Percentiles rank a stretch among this genome's conserved stretches.
Conservation (phyloP, 2,888 invertebrate species). For the Craniophora ligustri region DNA sequence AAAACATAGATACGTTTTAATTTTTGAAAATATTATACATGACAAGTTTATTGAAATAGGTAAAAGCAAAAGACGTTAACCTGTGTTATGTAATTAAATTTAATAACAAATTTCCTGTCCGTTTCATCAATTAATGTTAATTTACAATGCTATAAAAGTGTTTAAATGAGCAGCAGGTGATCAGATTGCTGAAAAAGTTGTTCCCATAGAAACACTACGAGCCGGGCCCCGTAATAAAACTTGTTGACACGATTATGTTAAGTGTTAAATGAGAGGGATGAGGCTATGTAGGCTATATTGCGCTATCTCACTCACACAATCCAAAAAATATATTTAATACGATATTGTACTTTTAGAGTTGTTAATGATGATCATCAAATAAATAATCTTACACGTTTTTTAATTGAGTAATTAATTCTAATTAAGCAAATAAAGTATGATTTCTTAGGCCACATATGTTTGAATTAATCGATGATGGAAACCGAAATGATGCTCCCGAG, state of each 20-base stretch:
- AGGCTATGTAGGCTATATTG: background rate
- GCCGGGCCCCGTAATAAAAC: background rate
- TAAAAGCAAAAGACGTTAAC: slow-evolving; percentile 30
- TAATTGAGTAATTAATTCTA: slow-evolving; percentile 15
- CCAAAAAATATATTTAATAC: background rate
- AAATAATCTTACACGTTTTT: slow-evolving; percentile 26
- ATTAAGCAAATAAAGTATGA: slow-evolving; percentile 6
- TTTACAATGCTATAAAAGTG: slow-evolving; percentile 48
- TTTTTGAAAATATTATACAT: slow-evolving; percentile 15
- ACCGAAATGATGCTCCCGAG: background rate
- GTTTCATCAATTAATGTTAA: slow-evolving; percentile 41
- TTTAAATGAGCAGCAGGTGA: slow-evolving; percentile 36
- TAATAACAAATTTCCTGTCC: slow-evolving; percentile 29
- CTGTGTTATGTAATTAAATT: slow-evolving; percentile 25
- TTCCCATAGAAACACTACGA: slow-evolving; percentile 14
- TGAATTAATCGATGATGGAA: slow-evolving; percentile 3
- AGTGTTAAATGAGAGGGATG: background rate
- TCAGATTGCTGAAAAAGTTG: slow-evolving; percentile 20
- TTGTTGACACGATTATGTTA: background rate
- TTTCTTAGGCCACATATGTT: slow-evolving; percentile 3
- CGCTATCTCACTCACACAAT: background rate
- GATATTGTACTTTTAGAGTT: background rate
- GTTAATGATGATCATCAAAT: slow-evolving; percentile 30
- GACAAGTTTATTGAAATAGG: slow-evolving; percentile 16
- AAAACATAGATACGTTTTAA: background rate